Evolutionary conservation across 2,113 vertebrate species (phyloP).

Genomic region (Mastomys coucha): DNA sequence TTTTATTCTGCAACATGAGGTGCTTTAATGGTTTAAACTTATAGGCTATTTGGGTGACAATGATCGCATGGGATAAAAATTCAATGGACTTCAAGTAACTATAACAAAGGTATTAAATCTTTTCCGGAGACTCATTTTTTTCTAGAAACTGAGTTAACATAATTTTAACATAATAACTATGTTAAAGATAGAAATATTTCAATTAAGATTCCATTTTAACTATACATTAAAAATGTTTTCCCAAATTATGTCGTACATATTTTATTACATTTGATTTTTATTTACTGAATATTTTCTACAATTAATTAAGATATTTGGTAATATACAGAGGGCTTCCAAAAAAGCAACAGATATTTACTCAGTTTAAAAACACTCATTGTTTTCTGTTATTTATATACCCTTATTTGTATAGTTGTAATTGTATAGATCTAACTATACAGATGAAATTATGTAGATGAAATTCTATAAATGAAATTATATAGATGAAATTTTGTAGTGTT

Average conservation of each 20-base stretch:
- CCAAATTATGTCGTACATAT: background rate
- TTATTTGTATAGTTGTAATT: background rate
- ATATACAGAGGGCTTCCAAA: background rate
- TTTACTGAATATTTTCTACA: background rate
- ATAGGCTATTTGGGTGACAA: conserved; percentile 57
- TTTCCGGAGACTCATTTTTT: background rate
- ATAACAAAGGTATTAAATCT: conserved; percentile 58
- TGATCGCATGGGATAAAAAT: conserved; percentile 67
- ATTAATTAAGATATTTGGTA: background rate
- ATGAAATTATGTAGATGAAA: background rate
- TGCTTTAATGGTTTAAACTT: conserved; percentile 57
- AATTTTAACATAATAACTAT: background rate
- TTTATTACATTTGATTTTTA: background rate
- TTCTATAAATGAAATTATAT: background rate
- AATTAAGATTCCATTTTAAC: conserved; percentile 8
- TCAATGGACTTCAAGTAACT: conserved; percentile 54
- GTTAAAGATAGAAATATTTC: background rate
- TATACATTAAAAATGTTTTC: conserved; percentile 38
- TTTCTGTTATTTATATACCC: background rate
- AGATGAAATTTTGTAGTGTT: background rate
- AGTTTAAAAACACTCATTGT: background rate
- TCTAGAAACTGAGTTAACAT: conserved; percentile 3
- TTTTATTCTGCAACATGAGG: conserved; percentile 8
- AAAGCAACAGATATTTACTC: background rate
- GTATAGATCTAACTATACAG: no score